These are phyloP conservation scores for Ceratotherium simum DNA, from an alignment of 2,113 vertebrate species.

Conservation along the genomic window DNA sequence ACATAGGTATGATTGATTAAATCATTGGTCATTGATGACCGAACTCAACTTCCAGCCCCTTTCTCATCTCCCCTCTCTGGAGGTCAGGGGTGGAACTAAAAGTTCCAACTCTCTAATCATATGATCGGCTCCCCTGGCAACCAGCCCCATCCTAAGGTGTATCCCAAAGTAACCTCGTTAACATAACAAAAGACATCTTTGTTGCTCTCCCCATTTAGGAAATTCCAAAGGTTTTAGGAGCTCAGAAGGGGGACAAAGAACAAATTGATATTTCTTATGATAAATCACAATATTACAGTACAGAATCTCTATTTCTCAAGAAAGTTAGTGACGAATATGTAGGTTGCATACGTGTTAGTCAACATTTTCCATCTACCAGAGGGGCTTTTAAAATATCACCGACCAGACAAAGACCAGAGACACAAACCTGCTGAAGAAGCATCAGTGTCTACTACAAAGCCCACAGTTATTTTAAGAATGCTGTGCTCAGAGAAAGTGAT, in stretches of 20 bases:
- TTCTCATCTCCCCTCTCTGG: neutral
- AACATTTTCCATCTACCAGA: too few relatives aligned
- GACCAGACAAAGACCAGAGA: neutral
- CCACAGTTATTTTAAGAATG: neutral
- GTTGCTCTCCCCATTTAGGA: neutral
- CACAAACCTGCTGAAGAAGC: too few relatives aligned
- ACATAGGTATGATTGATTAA: neutral
- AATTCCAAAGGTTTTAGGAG: neutral
- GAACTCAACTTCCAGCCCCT: neutral
- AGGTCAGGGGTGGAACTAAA: too few relatives aligned
- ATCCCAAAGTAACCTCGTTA: neutral
- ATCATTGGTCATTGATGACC: neutral
- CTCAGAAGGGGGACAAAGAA: neutral
- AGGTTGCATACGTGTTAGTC: neutral
- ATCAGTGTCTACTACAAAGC: neutral
- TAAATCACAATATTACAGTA: neutral
- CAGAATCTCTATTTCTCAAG: neutral
- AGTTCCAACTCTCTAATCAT: neutral
- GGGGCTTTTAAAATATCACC: neutral
- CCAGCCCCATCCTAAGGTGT: neutral
- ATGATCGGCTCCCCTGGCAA: neutral
- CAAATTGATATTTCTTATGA: neutral
- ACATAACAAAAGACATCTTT: neutral
- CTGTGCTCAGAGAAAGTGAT: neutral
- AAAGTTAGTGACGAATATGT: neutral